phyloP scores from a whole-genome alignment of 2,797 vertebrate genomes.

The Harpagifer antarcticus region DNA sequence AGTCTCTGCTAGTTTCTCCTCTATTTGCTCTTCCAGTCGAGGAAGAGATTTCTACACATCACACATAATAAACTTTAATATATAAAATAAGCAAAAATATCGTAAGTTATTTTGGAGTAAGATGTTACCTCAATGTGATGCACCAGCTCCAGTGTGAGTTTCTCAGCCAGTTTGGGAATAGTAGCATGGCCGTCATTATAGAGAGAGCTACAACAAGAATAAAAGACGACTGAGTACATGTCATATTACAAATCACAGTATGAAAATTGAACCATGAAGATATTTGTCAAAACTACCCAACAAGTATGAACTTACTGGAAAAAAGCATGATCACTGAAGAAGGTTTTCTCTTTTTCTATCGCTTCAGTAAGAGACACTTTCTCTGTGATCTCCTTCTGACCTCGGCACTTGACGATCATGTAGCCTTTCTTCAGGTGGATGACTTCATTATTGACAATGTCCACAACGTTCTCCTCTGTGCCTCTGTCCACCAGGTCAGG shows the following conservation, averaged over 20 bases:
- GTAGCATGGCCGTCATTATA: constrained; percentile 85
- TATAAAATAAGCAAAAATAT: neutral
- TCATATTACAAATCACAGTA: neutral
- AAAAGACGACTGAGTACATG: neutral
- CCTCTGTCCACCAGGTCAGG: constrained; percentile 92
- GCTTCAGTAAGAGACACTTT: constrained; percentile 82
- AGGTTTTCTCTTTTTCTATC: constrained; percentile 82
- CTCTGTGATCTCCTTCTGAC: constrained; percentile 90
- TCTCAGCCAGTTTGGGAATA: constrained; percentile 87
- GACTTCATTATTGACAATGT: constrained; percentile 84
- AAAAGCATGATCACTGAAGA: constrained; percentile 83
- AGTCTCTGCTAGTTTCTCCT: constrained; percentile 82
- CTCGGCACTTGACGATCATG: constrained; percentile 92
- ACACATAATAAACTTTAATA: constrained; percentile 4
- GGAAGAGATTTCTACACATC: constrained; percentile 73
- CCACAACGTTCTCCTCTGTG: constrained; percentile 83
- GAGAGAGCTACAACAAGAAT: constrained; percentile 77
- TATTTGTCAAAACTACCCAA: neutral
- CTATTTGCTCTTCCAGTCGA: constrained; percentile 84
- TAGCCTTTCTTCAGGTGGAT: constrained; percentile 91
- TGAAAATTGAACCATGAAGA: neutral
- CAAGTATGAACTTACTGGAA: constrained; percentile 61
- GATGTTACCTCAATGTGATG: constrained; percentile 86
- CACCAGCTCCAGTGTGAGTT: constrained; percentile 90
- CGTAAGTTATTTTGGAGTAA: too few species aligned